A percentile compares a stretch with the other conserved stretches of the same genome.
phyloP scores from a whole-genome alignment of 2,888 invertebrate species.

The Eulithis testata region DNA sequence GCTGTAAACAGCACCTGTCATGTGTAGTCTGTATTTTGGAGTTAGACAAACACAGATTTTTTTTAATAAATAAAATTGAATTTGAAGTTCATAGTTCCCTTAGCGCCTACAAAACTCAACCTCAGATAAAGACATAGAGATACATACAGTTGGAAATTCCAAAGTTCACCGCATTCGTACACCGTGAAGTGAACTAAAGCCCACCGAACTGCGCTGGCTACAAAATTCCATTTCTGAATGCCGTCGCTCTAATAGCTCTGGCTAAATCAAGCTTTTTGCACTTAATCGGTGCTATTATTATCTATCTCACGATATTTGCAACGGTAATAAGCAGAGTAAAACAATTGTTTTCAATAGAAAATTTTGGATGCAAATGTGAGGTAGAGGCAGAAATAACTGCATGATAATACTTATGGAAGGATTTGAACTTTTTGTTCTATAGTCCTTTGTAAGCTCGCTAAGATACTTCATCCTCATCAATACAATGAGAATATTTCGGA shows the following conservation, averaged over 20 bases:
- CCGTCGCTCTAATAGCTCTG: background rate
- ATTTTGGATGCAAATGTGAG: too few relatives aligned
- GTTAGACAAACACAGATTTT: too few relatives aligned
- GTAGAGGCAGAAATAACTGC: too few relatives aligned
- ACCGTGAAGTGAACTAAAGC: background rate
- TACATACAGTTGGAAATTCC: slow-evolving; percentile 12
- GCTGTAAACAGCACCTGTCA: too few relatives aligned
- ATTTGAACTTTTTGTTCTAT: slow-evolving; percentile 14
- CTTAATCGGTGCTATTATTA: too few relatives aligned
- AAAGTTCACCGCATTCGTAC: slow-evolving; percentile 6
- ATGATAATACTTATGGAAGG: slow-evolving; percentile 11
- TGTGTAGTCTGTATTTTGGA: too few relatives aligned
- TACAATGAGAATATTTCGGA: slow-evolving; percentile 10
- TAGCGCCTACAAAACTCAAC: background rate
- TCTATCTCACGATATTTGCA: too few relatives aligned
- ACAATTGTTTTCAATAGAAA: too few relatives aligned
- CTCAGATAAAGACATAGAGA: too few relatives aligned
- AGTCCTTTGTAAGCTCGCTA: slow-evolving; percentile 18
- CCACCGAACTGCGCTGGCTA: slow-evolving; percentile 2
- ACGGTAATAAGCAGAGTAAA: too few relatives aligned
- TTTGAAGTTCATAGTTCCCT: slow-evolving; percentile 1
- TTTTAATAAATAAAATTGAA: background rate
- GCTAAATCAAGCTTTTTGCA: background rate
- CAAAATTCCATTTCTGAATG: slow-evolving; percentile 8
- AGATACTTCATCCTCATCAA: slow-evolving; percentile 25